Base-by-base conservation (phyloP, 2,888 invertebrate species). In the Melipona bicolor region DNA sequence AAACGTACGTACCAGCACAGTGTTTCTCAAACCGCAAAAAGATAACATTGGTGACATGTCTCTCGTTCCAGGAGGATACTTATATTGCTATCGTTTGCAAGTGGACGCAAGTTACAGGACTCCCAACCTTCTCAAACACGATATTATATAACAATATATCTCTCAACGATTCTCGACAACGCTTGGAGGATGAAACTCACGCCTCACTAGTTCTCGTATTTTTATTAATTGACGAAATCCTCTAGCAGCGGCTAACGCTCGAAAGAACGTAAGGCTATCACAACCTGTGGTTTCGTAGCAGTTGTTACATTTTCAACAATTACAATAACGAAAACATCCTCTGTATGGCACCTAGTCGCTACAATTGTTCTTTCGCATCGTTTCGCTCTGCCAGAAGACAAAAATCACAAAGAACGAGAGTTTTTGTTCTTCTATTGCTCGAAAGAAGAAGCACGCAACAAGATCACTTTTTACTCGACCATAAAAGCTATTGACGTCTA, bases 21-120 rank as follows among this genome's bases (percentile, higher is more conserved):
- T 92, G 92, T 92, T 92, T 91, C 92, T 92, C 92, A 91, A 92
- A 90, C 59, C 64, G 68, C 68, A 43, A 62, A 56, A 76, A 19
- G 19, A 49, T 73, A 62, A 61, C 56, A 67, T 78, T 43, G 52
- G 13, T 81, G 76, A 84, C 64, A 67, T 75, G 69, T 79, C 77
- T 84, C 80, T 79, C 85, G 79, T 80, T 86, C 81, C 56, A 74
- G 17, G 76, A 73, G 79, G 74, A 83, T 81, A 62, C 80, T 73
- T 77, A 65, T 91, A 90, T 91, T 91, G 91, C 91, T 90, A 87
- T 87, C 83, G 79, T 83, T 88, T 72, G 74, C 74, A 83, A 59
- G 84, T 75, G 83, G 78, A 86, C 85, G 84, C 81, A 69, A 81
- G 68, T 76, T 64, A 54, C 61, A 49, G 32, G 21, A 64, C 36